Evolutionary conservation across 2,888 invertebrate species (phyloP).

Genomic region (Acleris literana): DNA sequence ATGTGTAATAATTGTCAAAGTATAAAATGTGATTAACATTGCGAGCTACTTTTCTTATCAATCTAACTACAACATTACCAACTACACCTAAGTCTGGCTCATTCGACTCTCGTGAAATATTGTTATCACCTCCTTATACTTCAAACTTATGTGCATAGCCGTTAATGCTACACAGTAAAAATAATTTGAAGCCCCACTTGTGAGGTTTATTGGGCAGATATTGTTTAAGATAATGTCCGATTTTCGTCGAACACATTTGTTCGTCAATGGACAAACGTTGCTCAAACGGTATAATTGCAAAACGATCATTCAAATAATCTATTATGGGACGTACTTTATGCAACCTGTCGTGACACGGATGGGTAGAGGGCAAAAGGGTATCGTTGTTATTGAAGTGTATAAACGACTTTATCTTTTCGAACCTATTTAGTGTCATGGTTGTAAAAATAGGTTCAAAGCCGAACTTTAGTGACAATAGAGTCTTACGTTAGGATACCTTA

Average conservation of each 20-base stretch:
- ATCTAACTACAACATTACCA: background rate
- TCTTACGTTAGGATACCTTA: background rate
- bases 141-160: too few species aligned
- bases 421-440: background rate
- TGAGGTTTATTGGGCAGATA: too few species aligned
- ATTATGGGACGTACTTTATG: background rate
- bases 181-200: background rate
- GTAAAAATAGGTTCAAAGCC: background rate
- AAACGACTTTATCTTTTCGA: background rate
- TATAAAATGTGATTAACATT: slow-evolving; percentile 11
- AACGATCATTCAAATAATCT: too few species aligned
- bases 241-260: too few species aligned
- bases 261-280: too few species aligned
- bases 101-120: too few species aligned
- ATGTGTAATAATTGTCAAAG: background rate
- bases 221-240: too few species aligned
- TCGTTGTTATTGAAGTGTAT: background rate
- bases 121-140: too few species aligned
- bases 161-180: too few species aligned
- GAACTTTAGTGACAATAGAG: background rate
- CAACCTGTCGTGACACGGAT: background rate
- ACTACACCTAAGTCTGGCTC: too few species aligned
- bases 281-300: too few species aligned
- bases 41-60: background rate
- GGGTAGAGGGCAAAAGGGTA: background rate